These are phyloP conservation scores for Podabrus alpinus DNA, from an alignment of 2,888 invertebrate species.

Conservation along the genomic window DNA sequence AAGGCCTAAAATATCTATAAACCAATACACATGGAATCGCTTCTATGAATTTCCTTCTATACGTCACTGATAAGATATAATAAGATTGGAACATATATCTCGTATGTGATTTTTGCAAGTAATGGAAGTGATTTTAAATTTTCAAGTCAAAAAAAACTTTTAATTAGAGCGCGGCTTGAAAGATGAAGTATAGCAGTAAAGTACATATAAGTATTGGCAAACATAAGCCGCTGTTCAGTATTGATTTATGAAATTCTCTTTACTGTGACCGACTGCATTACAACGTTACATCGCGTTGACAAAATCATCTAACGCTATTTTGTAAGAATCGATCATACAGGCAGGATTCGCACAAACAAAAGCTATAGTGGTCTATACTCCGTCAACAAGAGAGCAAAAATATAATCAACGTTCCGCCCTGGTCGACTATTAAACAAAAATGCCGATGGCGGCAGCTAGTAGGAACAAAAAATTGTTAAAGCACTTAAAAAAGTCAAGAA, in stretches of 20 bases:
- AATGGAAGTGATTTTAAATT: not conserved
- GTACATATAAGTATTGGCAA: not conserved
- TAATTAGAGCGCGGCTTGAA: not conserved
- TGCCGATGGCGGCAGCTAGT: not conserved
- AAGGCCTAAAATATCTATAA: no score
- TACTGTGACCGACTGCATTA: not conserved
- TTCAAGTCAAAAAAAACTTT: no score
- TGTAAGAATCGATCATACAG: not conserved
- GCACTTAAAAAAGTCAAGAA: not conserved
- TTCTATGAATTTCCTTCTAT: no score
- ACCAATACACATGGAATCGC: no score
- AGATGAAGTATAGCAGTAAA: not conserved
- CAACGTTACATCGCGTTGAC: not conserved
- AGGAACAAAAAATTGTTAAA: not conserved
- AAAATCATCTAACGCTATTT: not conserved
- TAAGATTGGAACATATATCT: not conserved
- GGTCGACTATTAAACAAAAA: not conserved
- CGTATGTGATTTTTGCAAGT: not conserved
- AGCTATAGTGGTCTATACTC: not conserved
- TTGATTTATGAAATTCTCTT: not conserved
- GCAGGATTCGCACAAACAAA: not conserved
- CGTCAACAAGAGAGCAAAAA: not conserved
- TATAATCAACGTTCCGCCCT: not conserved
- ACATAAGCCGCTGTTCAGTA: not conserved
- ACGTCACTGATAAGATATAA: not conserved